Evolutionary conservation across 2,113 vertebrate genomes (phyloP), one percentile per base, ranked within the genome.

Genomic region (Amblyornis subalaris): DNA sequence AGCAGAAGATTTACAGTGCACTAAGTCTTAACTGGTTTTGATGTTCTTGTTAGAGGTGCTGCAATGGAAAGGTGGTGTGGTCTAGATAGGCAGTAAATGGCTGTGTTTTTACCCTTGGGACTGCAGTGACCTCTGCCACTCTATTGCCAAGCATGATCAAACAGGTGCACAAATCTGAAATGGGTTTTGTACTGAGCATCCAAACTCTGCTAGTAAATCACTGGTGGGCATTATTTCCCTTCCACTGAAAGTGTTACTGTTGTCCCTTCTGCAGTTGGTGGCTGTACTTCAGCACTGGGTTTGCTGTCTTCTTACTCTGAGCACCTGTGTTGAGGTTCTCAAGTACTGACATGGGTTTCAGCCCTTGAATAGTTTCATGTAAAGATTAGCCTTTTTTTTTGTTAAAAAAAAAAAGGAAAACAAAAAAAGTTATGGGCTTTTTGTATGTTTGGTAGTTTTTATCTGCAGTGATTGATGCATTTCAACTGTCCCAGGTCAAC

Each of bases 31-130:
- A 20, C 36, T 83, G 70, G 12, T 53, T 94, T 75, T 92, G 83
- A 51, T 78, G 69, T 67, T 90, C 53, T 88, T 5, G 10, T 42
- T 92, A 75, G 88, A 73, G 66, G 20, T 5, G 7, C 48, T 83
- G 42, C 70, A 71, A 23, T 65, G 44, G 67, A 61, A 93, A 79
- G 80, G 73, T 73, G 80, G 55, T 90, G 57, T 42, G 26, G 72
- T 57, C 54, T 89, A 74, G 55, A 47, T 35, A 60, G 85, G 36
- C 85, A 91, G 72, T 85, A 88, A 94, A 95, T 89, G 76, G 66
- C 57, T 86, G 54, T 87, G 70, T 92, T 80, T 96, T 93, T 89
- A 81, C 35, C 20, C 35, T 60, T 79, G 73, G 94, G 75, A 72
- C 36, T 85, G 66, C 74, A 91, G 51, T 93, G 90, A 94, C 70